Evolutionary conservation across 2,888 invertebrate species (phyloP).

Genomic region (Nymphalis polychloros): DNA sequence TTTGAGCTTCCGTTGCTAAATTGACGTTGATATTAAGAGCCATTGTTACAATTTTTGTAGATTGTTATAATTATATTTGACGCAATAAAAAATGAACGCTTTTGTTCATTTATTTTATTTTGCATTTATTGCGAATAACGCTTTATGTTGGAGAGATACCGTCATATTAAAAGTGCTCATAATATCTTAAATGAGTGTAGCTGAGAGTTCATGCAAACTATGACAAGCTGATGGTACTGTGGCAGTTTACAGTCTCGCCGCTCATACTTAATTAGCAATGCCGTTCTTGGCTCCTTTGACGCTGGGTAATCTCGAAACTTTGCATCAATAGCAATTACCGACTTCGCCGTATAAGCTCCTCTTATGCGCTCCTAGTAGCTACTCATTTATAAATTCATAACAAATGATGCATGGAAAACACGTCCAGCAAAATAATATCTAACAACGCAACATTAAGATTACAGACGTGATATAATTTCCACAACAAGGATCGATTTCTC

Average conservation of each 20-base stretch:
- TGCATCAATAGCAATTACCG: constrained; percentile 52
- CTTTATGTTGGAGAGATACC: constrained; percentile 36
- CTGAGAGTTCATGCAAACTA: constrained; percentile 41
- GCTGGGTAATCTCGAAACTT: constrained; percentile 54
- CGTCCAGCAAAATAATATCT: constrained; percentile 63
- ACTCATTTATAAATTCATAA: constrained; percentile 43
- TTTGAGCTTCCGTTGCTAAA: constrained; percentile 79
- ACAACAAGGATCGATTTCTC: constrained; percentile 59
- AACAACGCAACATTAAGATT: constrained; percentile 62
- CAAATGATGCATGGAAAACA: constrained; percentile 55
- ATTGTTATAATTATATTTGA: constrained; percentile 46
- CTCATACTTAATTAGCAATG: constrained; percentile 64
- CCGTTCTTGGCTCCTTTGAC: constrained; percentile 65
- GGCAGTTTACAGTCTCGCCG: constrained; percentile 43
- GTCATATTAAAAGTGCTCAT: constrained; percentile 35
- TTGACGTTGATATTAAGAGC: constrained; percentile 69
- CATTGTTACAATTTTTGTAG: constrained; percentile 65
- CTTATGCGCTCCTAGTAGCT: constrained; percentile 38
- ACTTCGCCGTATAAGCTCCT: constrained; percentile 39
- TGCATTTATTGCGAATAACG: neutral
- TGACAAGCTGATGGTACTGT: constrained; percentile 46
- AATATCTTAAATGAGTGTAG: constrained; percentile 33
- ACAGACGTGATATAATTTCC: constrained; percentile 59
- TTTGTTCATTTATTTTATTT: constrained; percentile 2
- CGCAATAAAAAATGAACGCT: constrained; percentile 26